Base-by-base conservation (phyloP, 2,888 invertebrate species). In the Macroteleia sp. region DNA sequence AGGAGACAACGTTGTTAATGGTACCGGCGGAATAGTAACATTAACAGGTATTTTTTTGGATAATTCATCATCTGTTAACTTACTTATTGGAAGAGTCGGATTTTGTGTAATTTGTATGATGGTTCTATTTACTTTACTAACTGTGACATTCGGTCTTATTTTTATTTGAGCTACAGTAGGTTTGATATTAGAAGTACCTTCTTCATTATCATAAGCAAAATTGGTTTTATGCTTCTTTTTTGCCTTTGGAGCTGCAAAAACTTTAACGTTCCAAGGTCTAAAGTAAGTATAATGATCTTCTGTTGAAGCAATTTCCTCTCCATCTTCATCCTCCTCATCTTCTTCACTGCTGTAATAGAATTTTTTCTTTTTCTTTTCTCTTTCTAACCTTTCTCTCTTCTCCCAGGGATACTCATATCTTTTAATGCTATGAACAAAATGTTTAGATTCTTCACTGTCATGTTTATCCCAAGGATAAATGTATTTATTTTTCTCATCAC, bases 351-450 rank as follows among this genome's bases (percentile, higher is more conserved):
- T 81, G 2, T 57, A 50, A 10, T 84, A 81, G 3, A 75, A 44
- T 34, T 81, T 30, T 14, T 78, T 54, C 19, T 69, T 79, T 17
- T 80, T 69, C 16, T 56, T 70, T 3, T 71, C 74, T 30, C 61
- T 73, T 0, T 81, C 82, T 42, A 88, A 66, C 57, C 87, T 85
- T 25, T 86, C 88, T 62, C 89, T 82, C 41, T 71, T 89, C 16
- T 90, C 90, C 91, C 91, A 91, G 1, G 91, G 91, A 83, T 83
- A 91, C 62, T 90, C 91, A 56, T 87, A 87, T 12, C 80, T 82
- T 5, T 69, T 80, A 2, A 83, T 64, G 2, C 57, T 22, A 0
- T 71, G 76, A 3, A 69, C 62, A 19, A 69, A 73, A 41, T 79
- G 66, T 17, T 64, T 75, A 6, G 83, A 81, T 57, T 82, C 73